These are phyloP conservation scores for Epicauta chinensis DNA, from an alignment of 1,140 invertebrate species.

Conservation along the genomic window DNA sequence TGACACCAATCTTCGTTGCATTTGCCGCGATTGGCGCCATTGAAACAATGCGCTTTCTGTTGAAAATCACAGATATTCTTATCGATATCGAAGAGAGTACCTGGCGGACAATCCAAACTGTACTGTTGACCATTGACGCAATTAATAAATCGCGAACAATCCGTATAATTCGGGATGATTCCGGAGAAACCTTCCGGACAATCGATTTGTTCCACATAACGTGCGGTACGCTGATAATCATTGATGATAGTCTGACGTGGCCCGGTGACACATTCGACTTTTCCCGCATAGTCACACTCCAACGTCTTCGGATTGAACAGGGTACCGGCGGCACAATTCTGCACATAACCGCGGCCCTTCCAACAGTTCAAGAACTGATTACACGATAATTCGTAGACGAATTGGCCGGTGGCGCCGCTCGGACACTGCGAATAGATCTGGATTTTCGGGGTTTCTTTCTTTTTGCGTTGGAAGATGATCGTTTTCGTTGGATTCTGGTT, in stretches of 20 bases:
- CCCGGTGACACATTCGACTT: constrained; percentile 52
- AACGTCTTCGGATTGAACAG: constrained; percentile 56
- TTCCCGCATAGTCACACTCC: constrained; percentile 58
- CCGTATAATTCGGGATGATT: constrained; percentile 53
- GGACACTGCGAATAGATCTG: constrained; percentile 46
- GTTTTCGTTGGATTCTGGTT: constrained; percentile 1
- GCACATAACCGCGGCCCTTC: constrained; percentile 51
- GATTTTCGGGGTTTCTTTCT: constrained; percentile 4
- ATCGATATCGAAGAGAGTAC: constrained; percentile 56
- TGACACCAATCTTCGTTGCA: background rate
- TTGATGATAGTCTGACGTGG: constrained; percentile 8
- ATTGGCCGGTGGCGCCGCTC: constrained; percentile 48
- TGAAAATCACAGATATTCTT: constrained; percentile 56
- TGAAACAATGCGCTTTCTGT: constrained; percentile 46
- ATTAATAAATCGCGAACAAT: constrained; percentile 60
- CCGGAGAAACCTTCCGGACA: constrained; percentile 49
- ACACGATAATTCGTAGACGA: constrained; percentile 56
- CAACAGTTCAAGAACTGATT: constrained; percentile 64
- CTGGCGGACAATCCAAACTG: constrained; percentile 56
- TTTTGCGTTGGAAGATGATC: constrained; percentile 4
- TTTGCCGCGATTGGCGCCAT: constrained; percentile 14
- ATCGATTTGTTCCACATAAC: constrained; percentile 16
- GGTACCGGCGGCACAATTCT: constrained; percentile 60
- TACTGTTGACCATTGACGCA: constrained; percentile 53
- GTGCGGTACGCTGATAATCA: background rate